A percentile compares a stretch with the other conserved stretches of the same genome.
phyloP scores from a whole-genome alignment of 1,140 invertebrate genomes.

The Coptotermes formosanus region DNA sequence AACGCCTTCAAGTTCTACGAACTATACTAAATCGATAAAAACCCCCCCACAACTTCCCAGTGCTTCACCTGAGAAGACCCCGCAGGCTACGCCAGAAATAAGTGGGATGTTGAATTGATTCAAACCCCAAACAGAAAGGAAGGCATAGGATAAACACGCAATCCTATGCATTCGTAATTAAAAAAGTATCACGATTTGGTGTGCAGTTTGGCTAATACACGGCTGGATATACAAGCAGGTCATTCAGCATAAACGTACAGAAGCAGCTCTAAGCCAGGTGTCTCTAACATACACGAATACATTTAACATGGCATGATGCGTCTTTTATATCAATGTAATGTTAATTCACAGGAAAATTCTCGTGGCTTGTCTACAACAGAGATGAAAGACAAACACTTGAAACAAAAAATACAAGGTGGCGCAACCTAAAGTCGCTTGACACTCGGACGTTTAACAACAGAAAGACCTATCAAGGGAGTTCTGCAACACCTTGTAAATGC shows the following conservation, averaged over 20 bases:
- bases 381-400: no score
- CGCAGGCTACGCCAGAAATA: background rate
- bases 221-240: background rate
- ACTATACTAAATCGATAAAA: background rate
- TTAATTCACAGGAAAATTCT: no score
- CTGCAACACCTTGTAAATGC: no score
- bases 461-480: no score
- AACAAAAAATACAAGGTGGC: no score
- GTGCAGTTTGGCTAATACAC: background rate
- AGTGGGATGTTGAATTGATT: background rate
- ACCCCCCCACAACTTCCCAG: background rate
- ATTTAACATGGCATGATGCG: background rate
- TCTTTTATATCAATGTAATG: no score
- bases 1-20: background rate
- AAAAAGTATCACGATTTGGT: background rate
- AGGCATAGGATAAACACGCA: background rate
- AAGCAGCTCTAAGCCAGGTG: background rate
- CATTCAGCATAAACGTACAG: background rate
- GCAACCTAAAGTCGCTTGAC: no score
- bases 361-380: no score
- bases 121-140: background rate
- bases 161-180: background rate
- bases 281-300: background rate
- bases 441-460: no score
- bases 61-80: constrained; percentile 4